Conservation (phyloP, 2,113 vertebrate genomes). For the Vicugna pacos region DNA sequence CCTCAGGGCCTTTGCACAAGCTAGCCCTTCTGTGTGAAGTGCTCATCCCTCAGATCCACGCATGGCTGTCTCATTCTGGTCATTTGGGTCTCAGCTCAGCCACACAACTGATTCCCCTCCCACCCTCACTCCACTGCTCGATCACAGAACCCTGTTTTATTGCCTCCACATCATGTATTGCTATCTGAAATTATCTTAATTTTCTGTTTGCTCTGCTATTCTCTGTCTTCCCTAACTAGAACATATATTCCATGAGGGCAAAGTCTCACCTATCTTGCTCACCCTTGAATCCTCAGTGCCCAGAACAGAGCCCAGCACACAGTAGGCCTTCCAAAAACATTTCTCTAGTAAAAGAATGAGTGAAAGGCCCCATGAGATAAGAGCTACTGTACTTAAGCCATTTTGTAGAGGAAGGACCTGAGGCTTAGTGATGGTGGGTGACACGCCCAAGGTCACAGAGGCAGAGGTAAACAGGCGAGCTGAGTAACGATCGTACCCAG, state of each 20-base stretch:
- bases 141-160: background rate
- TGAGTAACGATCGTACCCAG: background rate
- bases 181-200: background rate
- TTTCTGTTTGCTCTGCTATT: background rate
- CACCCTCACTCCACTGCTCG: background rate
- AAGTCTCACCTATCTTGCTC: background rate
- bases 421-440: background rate
- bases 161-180: background rate
- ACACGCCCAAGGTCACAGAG: background rate
- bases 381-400: background rate
- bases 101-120: background rate
- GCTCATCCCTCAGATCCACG: background rate
- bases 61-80: background rate
- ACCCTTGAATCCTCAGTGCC: background rate
- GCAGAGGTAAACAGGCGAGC: background rate
- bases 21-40: background rate
- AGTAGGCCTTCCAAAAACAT: background rate
- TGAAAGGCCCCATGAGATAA: background rate
- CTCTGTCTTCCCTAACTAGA: background rate
- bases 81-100: background rate
- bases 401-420: background rate
- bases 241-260: background rate
- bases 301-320: background rate
- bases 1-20: background rate
- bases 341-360: background rate